Base-by-base conservation (phyloP, 2,888 invertebrate species). In the Apamea epomidion region DNA sequence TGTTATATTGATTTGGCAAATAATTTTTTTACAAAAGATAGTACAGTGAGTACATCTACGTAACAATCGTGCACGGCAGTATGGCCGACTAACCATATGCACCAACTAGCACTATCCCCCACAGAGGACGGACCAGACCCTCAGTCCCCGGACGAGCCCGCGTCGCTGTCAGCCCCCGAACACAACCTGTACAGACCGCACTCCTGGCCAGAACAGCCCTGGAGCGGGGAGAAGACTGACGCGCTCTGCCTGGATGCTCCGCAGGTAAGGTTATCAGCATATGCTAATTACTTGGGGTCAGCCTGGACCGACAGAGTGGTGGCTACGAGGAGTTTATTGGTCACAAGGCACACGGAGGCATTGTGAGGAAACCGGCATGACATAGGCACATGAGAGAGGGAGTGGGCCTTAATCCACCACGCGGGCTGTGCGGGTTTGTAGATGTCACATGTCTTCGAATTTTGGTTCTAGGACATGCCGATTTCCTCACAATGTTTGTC, bases 81-180 rank as follows among this genome's bases (percentile, higher is more conserved):
- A n/a, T n/a, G 10, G 68, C n/a, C n/a, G 8, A 42, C 42, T 18
- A 16, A 60, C 45, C 3, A 18, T 29, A 65, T 45, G 51, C 32
- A 60, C 4, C n/a, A 32, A 32, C 42, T 48, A 37, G 21, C 18
- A 29, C 12, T 68, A 14, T 18, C 14, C 14, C 16, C 32, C n/a
- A 42, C 80, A 76, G 80, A 83, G 2, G 80, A 76, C n/a, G 51
- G 12, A 7, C 83, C 67, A 0, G 76, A 82, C n/a, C 67, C 42
- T 6, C 80, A 51, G n/a, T 60, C 32, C 8, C 76, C 58, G 14
- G 58, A 67, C 25, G 75, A 18, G 37, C 48, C 45, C 25, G 12
- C 51, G 7, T 25, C 62, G 2, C 21, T 18, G 3, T 16, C 51
- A 42, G 21, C 2, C 18, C 32, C 42, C 21, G 32, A 21, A 10